Percentiles rank a stretch among this genome's conserved stretches.
phyloP scores from a whole-genome alignment of 2,888 invertebrate genomes.

The Drosophila silvestris region DNA sequence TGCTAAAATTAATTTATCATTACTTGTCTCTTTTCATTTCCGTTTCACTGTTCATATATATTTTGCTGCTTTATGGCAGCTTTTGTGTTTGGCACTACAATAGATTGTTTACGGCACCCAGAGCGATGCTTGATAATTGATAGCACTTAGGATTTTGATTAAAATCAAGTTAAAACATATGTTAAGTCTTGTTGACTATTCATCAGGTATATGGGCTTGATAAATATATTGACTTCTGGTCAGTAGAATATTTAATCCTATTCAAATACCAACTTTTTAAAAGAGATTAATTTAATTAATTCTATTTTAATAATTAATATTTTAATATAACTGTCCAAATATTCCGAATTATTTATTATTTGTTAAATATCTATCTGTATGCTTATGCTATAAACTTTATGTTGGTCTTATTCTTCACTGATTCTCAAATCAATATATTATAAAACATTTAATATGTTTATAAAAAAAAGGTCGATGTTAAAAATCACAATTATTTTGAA shows the following conservation, averaged over 20 bases:
- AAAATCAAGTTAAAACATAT: neutral
- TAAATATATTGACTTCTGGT: neutral
- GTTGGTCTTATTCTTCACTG: neutral
- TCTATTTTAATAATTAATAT: too few relatives aligned
- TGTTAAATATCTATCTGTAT: neutral
- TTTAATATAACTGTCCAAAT: neutral
- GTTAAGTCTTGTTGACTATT: neutral
- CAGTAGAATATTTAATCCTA: neutral
- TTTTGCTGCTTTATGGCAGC: constrained; percentile 22
- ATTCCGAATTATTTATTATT: neutral
- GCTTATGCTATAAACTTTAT: neutral
- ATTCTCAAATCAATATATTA: neutral
- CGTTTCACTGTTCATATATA: constrained; percentile 6
- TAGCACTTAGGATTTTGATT: neutral
- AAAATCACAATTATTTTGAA: neutral
- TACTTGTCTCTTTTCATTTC: constrained; percentile 32
- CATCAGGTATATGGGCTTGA: neutral
- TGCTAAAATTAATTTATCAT: constrained; percentile 66
- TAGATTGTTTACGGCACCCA: neutral
- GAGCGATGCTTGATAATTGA: constrained; percentile 6
- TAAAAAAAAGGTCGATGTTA: neutral
- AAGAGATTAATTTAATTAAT: too few relatives aligned
- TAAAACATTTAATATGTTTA: neutral
- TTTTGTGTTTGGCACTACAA: constrained; percentile 12
- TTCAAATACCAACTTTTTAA: neutral